These are phyloP conservation scores for Nipponacmea schrenckii DNA, from an alignment of 2,888 invertebrate genomes.

Conservation along the genomic window DNA sequence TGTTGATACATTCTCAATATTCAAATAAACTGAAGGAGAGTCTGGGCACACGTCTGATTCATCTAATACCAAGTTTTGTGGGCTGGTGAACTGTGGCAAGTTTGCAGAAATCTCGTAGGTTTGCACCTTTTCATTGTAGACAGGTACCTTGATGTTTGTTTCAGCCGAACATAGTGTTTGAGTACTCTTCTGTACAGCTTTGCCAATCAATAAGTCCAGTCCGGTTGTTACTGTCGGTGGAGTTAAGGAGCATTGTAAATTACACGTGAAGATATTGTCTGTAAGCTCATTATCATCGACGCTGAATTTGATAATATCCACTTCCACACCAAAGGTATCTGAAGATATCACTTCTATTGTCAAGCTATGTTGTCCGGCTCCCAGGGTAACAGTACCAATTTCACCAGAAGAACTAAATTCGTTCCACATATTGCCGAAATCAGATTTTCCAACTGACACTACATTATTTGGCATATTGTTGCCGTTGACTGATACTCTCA, in stretches of 20 bases:
- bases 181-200: slow-evolving; percentile 38
- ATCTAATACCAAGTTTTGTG: slow-evolving; percentile 34
- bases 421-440: slow-evolving; percentile 12
- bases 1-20: slow-evolving; percentile 24
- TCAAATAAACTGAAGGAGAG: slow-evolving; percentile 30
- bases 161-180: slow-evolving; percentile 47
- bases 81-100: slow-evolving; percentile 41
- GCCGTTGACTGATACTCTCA: background rate
- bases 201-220: slow-evolving; percentile 16
- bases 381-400: slow-evolving; percentile 32
- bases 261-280: slow-evolving; percentile 39
- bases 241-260: slow-evolving; percentile 35
- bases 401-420: slow-evolving; percentile 14
- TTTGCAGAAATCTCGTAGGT: slow-evolving; percentile 41
- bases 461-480: slow-evolving; percentile 28
- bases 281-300: slow-evolving; percentile 39
- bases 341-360: slow-evolving; percentile 27
- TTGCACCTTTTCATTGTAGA: slow-evolving; percentile 33
- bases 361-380: slow-evolving; percentile 35
- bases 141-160: slow-evolving; percentile 45
- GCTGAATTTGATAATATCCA: slow-evolving; percentile 41
- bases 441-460: slow-evolving; percentile 14
- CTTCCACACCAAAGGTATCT: slow-evolving; percentile 38
- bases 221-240: slow-evolving; percentile 28
- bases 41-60: slow-evolving; percentile 35